Base-by-base conservation (phyloP, 2,888 invertebrate genomes). In the Onthophagus sagittarius region DNA sequence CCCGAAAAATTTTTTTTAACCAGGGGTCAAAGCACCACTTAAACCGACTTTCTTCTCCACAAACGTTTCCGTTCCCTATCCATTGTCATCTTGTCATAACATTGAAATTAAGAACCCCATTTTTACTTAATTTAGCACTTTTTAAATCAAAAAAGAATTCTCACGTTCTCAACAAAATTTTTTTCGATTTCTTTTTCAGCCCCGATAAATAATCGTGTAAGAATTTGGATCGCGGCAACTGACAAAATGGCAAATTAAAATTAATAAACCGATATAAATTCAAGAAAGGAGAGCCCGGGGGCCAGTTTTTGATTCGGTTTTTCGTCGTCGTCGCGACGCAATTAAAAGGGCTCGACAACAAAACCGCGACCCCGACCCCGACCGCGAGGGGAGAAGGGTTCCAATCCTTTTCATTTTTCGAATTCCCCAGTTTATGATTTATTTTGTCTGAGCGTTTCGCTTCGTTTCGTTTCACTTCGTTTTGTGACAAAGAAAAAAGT, bases 211-310 rank as follows among this genome's bases (percentile, higher is more conserved):
- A 53, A 53, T 53, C 39, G 39, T 9, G 39, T 53, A 53, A 53
- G 39, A 53, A 53, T 53, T 11, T 11, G 23, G 39, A 53, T 11
- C 67, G 67, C 67, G 67, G 31, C 31, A n/a, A n/a, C 77, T 74
- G 76, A 75, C 76, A 75, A 75, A 75, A 75, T 71, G 76, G 77
- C 77, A 84, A 84, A 84, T 84, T 84, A 83, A 84, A 84, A 84
- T 84, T 85, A 85, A 85, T 85, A 85, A 84, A 84, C 85, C 85
- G 81, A 85, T 85, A 85, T 85, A 84, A 84, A 85, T 85, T 84
- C 85, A 78, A 77, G 78, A 78, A 78, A 78, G 77, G 76, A 78
- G 77, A 76, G 23, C 23, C 67, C 15, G 63, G 15, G 15, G 63
- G 63, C 15, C 11, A 15, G 63, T 63, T 63, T 63, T 15, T 63